Conservation (phyloP, 2,888 invertebrate species). For the Phyllotreta cruciferae region DNA sequence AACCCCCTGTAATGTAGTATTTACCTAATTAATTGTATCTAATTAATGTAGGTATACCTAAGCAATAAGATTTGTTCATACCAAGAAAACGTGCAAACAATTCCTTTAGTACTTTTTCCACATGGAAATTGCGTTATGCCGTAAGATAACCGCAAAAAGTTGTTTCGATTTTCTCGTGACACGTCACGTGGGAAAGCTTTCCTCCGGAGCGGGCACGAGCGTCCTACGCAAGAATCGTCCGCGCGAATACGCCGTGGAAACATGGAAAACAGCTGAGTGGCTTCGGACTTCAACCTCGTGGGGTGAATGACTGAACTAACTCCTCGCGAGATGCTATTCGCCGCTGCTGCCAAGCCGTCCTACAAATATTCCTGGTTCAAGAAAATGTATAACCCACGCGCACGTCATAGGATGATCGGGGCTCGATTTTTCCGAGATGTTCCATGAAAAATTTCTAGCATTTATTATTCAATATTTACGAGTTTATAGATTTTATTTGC, state of each 20-base stretch:
- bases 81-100: background rate
- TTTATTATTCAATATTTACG: too few species aligned
- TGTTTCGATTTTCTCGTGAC: constrained; percentile 14
- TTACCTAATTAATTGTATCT: too few species aligned
- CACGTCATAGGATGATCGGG: too few species aligned
- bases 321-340: constrained; percentile 23
- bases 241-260: constrained; percentile 29
- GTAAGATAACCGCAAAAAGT: background rate
- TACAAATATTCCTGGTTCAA: background rate
- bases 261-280: constrained; percentile 52
- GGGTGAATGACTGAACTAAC: constrained; percentile 53
- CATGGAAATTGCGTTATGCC: background rate
- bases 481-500: too few species aligned
- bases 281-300: constrained; percentile 54
- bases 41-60: too few species aligned
- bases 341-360: constrained; percentile 17
- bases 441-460: too few species aligned
- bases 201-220: constrained; percentile 20
- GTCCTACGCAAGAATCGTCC: constrained; percentile 19
- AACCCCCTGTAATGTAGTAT: too few species aligned
- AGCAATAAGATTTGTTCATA: too few species aligned
- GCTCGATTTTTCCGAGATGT: too few species aligned
- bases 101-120: too few species aligned
- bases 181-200: constrained; percentile 26
- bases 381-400: background rate